Evolutionary conservation across 1,140 invertebrate genomes (phyloP).

Genomic region (Cydia strobilella): DNA sequence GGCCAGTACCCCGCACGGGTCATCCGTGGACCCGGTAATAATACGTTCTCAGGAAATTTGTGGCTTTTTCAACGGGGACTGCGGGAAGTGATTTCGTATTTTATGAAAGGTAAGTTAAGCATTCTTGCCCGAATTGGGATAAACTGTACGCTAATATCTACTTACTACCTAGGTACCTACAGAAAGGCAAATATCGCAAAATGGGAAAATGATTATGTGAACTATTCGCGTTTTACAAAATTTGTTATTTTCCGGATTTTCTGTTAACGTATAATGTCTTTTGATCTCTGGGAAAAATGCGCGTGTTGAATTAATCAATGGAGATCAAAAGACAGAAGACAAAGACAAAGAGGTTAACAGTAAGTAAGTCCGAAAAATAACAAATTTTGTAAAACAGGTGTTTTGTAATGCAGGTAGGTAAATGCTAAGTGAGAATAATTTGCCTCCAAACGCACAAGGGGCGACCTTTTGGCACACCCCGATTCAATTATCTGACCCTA

Average conservation of each 20-base stretch:
- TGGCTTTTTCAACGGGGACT: not conserved
- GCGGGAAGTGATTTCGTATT: not conserved
- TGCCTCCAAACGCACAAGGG: slow-evolving; percentile 23
- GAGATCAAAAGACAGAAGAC: not conserved
- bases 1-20: not conserved
- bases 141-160: too few species aligned
- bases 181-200: too few species aligned
- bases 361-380: not conserved
- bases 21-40: not conserved
- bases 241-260: too few species aligned
- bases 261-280: too few species aligned
- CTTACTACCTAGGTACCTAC: too few species aligned
- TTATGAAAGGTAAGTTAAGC: too few species aligned
- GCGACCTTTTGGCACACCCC: slow-evolving; percentile 5
- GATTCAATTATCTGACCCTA: slow-evolving; percentile 22
- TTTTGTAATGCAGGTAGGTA: not conserved
- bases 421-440: slow-evolving; percentile 26
- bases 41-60: not conserved
- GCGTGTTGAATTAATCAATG: too few species aligned
- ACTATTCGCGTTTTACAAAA: too few species aligned
- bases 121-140: too few species aligned
- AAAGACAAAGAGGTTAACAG: not conserved
- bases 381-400: not conserved
- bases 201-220: too few species aligned
- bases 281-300: too few species aligned